Percentiles rank a stretch among this genome's conserved stretches.
These are phyloP conservation scores for Mesorhabditis sp. DNA, from an alignment of 2,888 invertebrate genomes.

Conservation along the genomic window DNA sequence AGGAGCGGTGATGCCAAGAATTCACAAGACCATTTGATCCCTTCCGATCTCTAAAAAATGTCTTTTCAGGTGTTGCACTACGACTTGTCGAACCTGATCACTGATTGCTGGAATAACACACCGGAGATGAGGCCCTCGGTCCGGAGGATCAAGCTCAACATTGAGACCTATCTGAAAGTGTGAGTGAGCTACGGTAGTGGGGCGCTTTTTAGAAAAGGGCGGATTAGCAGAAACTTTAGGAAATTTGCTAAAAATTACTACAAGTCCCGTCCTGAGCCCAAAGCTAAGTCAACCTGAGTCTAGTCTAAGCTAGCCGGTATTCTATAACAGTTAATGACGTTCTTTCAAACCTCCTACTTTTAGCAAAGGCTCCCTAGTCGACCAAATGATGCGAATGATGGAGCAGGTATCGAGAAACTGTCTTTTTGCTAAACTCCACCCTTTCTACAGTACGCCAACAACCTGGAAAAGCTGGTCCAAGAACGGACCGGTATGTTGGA, in stretches of 20 bases:
- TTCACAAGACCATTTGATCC: background rate
- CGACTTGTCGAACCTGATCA: constrained; percentile 36
- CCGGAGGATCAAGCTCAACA: constrained; percentile 48
- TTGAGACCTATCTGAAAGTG: constrained; percentile 47
- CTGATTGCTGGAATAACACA: constrained; percentile 43
- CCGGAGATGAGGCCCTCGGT: constrained; percentile 46
- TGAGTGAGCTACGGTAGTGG: constrained; percentile 3
- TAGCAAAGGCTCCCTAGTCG: constrained; percentile 54
- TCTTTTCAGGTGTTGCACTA: constrained; percentile 23
- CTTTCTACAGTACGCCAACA: constrained; percentile 50
- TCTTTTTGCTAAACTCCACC: background rate
- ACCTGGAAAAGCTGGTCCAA: constrained; percentile 54
- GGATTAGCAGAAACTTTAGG: background rate
- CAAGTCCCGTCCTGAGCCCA: background rate
- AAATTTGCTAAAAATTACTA: background rate
- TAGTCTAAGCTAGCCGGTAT: background rate
- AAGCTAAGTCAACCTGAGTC: background rate
- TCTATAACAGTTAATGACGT: background rate
- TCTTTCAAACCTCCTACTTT: too few species aligned
- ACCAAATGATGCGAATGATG: constrained; percentile 55
- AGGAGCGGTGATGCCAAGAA: too few species aligned
- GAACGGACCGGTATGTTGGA: constrained; percentile 57
- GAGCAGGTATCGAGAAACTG: constrained; percentile 25
- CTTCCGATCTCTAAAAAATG: background rate
- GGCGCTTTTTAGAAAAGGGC: background rate